Evolutionary conservation across 2,797 vertebrate genomes (phyloP), one percentile per base, ranked within the genome.

Genomic region (Hafferia zeledoni): DNA sequence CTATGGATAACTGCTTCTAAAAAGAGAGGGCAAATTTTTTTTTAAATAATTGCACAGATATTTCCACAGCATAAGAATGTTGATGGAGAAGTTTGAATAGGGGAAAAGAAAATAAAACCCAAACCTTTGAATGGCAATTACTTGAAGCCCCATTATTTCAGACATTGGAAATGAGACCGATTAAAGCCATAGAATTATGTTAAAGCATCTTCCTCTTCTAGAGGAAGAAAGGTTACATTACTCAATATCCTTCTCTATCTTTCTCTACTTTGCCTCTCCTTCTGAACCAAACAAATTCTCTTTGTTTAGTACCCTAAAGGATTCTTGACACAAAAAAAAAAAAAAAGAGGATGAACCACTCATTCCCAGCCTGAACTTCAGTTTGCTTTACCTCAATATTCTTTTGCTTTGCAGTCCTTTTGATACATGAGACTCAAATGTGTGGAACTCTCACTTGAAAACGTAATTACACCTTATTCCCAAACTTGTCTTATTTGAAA

Each of bases 81-180:
- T 37, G 31, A 37, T 30, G 8, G 31, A 43, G 14, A 37, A 23
- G 65, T 44, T 37, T 49, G 17, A 84, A 47, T 13, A 9, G 6
- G 8, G 3, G 5, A 10, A 12, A 27, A 6, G 14, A 15, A 13
- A 28, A 10, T 6, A 49, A 4, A 19, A 11, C 4, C 5, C 4
- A 12, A 57, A 35, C 11, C 30, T 72, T 56, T 50, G 35, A 76
- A 56, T 3, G 6, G 23, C 30, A 70, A 16, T 2, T 6, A 22
- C 24, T 47, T 65, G 22, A 75, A 83, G 28, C 14, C 24, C 27
- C 27, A 6, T 68, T 74, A 57, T 67, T 67, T 81, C 15, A 52
- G 53, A 52, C 53, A 33, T 2, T 67, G 47, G 19, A 41, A 91
- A 56, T 17, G 33, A 11, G 13, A 59, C 12, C 13, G 33, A 53